Conservation (phyloP, 1,140 invertebrate species). For the Sarcophaga peregrina region DNA sequence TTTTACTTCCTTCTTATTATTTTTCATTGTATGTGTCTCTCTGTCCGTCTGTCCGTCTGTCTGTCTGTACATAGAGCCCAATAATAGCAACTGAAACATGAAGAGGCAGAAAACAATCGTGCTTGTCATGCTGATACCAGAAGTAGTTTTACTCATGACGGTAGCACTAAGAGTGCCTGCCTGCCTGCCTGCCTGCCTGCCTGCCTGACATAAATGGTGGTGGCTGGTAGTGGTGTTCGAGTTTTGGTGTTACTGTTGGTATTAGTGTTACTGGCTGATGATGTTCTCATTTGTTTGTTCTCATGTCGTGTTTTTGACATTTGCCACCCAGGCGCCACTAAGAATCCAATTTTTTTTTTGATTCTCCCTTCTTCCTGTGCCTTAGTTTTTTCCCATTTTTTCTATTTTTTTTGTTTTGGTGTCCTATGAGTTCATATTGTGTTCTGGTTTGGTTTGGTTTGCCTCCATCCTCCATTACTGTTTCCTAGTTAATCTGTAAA, state of each 20-base stretch:
- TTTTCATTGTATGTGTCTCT: no score
- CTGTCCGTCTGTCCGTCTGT: background rate
- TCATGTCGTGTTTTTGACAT: slow-evolving; percentile 36
- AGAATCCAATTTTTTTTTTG: slow-evolving; percentile 5
- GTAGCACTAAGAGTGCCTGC: no score
- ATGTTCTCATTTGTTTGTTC: slow-evolving; percentile 31
- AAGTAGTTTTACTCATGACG: no score
- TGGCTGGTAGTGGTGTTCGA: background rate
- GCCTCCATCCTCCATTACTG: background rate
- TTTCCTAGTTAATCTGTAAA: slow-evolving; percentile 8
- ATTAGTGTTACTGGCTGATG: background rate
- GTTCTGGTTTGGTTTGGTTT: background rate
- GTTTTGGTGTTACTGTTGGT: background rate
- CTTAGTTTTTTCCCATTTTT: background rate
- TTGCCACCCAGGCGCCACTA: slow-evolving; percentile 37
- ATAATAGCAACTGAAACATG: no score
- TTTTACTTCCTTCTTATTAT: no score
- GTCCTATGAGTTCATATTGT: background rate
- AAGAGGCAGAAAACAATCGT: no score
- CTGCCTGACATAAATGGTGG: background rate
- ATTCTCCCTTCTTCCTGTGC: background rate
- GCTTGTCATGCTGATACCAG: no score
- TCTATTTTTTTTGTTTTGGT: background rate
- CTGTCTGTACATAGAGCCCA: background rate
- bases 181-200: background rate